Evolutionary conservation across 2,888 invertebrate species (phyloP), one percentile per base, ranked within the genome.

Genomic region (Spialia ferax): DNA sequence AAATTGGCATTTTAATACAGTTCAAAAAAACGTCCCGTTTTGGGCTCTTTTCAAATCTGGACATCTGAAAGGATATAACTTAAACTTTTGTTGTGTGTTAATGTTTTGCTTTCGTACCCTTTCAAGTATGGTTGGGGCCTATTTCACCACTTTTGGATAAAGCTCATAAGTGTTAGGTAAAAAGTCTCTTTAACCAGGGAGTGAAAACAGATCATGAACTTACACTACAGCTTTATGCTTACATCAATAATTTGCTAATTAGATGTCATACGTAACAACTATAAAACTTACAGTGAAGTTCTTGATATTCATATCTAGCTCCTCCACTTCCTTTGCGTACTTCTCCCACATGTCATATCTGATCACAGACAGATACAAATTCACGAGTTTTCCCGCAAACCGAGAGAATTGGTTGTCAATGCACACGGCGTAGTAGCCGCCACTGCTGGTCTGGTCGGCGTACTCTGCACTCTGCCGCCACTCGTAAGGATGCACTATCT

Each of bases 271-370:
- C n/a, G 10, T 4, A 20, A 48, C 6, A 48, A 11, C n/a, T 11
- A 10, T 20, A 20, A 0, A 10, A 94, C 95, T 95, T 87, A 97
- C 98, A 56, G 98, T 98, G 79, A 98, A 98, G 86, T 98, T 99
- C 75, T 97, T 96, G 79, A 98, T 97, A 75, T 98, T 97, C 82
- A 98, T 94, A 82, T 98, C 97, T 70, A 98, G 86, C 55, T 97
- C 97, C 81, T 98, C 97, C 22, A 99, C 95, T 89, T 99, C 99
- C 83, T 97, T 96, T 0, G 98, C 96, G 79, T 97, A 98, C 80
- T 97, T 96, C 79, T 98, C 97, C 99, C 99, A 99, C 86, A 97
- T 96, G 80, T 98, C 98, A 79, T 98, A 98, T 80, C 98, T 96
- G 66, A 98, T 98, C 4, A 98, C 98, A 0, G 98, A 98, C 69